Conservation (phyloP, 2,888 invertebrate species). For the Lobophora halterata region DNA sequence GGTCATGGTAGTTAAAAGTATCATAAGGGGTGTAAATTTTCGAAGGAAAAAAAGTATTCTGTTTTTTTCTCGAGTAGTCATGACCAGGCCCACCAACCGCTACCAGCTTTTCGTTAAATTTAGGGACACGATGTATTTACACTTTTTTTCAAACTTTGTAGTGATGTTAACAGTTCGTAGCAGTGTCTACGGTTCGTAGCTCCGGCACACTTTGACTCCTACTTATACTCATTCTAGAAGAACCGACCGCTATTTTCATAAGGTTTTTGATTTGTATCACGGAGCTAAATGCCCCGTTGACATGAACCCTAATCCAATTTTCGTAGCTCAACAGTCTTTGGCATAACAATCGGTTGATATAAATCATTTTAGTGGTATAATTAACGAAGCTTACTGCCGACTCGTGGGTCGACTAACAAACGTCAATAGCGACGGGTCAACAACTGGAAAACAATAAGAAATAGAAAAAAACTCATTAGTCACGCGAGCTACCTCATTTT, state of each 20-base stretch:
- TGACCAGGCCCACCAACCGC: too few species aligned
- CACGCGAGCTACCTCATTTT: conserved; percentile 58
- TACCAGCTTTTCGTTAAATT: too few species aligned
- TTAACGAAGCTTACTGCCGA: conserved; percentile 47
- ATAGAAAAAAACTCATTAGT: conserved; percentile 71
- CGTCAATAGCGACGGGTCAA: conserved; percentile 70
- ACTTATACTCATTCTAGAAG: conserved; percentile 8
- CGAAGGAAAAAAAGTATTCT: too few species aligned
- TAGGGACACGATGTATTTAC: too few species aligned
- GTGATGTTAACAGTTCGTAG: too few species aligned
- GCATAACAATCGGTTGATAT: conserved; percentile 54
- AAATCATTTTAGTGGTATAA: conserved; percentile 68
- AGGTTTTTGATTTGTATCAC: conserved; percentile 44
- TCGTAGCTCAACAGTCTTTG: conserved; percentile 44
- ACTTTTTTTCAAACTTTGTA: too few species aligned
- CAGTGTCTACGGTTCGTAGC: background rate
- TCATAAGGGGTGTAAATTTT: too few species aligned
- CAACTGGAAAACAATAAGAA: conserved; percentile 76
- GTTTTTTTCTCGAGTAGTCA: too few species aligned
- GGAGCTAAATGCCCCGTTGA: conserved; percentile 51
- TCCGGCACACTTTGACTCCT: background rate
- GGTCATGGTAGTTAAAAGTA: too few species aligned
- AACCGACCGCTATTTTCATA: conserved; percentile 23
- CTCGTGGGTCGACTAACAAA: conserved; percentile 43
- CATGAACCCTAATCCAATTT: conserved; percentile 55